Base-by-base conservation (phyloP, 2,797 vertebrate genomes). In the Pangasius macronema region DNA sequence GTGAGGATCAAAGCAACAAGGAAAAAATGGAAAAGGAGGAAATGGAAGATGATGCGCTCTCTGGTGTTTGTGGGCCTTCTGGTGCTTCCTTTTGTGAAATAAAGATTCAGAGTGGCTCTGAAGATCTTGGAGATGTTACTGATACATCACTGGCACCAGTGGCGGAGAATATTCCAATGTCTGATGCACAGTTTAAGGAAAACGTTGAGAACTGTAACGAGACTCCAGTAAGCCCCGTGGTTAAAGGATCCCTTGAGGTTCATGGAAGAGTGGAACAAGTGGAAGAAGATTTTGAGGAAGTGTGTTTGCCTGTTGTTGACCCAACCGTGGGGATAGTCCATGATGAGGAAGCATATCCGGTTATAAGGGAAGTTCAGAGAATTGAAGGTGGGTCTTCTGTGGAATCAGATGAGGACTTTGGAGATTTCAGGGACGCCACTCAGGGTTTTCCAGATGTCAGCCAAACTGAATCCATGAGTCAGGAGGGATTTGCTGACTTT, bases 81-180 rank as follows among this genome's bases (percentile, higher is more conserved):
- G 86, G 85, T 11, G 93, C 89, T 20, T 94, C 94, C 89, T 93
- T 91, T 86, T 92, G 88, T 68, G 93, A 95, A 3, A 86, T 91
- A 33, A 91, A 87, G n/a, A 93, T 92, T 1, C 89, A 93, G 1
- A 91, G 94, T 5, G 79, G 63, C 0, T 94, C 93, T 65, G 96
- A 93, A 87, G 94, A 96, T 73, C 94, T 94, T 88, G 93, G 95
- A 72, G 92, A 93, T 84, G 92, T 92, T 84, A 72, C 42, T 14
- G 65, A 81, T 72, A 33, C 22, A n/a, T 70, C n/a, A 22, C 30
- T 5, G 46, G 49, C 7, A 36, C 20, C 65, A 46, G 30, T 49
- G 22, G 1, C 3, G 27, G 70, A 83, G 18, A 73, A 63, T 42
- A 55, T 55, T 51, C 11, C 49, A 46, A 57, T 73, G 68, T 86